Conservation (phyloP, 2,888 invertebrate species). For the Plagodis pulveraria region DNA sequence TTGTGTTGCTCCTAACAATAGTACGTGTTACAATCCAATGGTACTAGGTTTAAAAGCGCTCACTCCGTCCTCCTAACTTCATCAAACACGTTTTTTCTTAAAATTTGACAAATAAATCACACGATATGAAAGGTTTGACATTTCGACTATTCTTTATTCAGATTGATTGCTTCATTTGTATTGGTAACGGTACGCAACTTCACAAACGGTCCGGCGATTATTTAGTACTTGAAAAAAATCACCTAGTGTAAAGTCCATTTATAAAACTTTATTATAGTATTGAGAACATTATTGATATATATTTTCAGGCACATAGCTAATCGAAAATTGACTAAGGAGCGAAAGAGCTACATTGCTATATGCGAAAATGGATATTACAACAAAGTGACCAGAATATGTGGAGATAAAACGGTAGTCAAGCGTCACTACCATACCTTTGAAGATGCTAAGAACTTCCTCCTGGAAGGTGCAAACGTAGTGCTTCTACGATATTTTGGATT, state of each 20-base stretch:
- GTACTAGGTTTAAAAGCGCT: too few species aligned
- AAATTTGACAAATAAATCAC: too few species aligned
- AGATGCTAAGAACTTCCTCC: conserved; percentile 78
- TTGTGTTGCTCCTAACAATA: too few species aligned
- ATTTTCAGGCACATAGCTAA: conserved; percentile 70
- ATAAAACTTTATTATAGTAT: background rate
- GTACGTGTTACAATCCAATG: too few species aligned
- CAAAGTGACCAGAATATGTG: conserved; percentile 77
- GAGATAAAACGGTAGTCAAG: conserved; percentile 69
- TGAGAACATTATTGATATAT: background rate
- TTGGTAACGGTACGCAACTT: too few species aligned
- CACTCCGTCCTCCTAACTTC: too few species aligned
- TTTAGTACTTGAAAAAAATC: background rate
- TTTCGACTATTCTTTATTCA: too few species aligned
- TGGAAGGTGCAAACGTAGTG: conserved; percentile 87
- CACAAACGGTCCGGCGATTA: too few species aligned
- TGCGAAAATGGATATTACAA: conserved; percentile 84
- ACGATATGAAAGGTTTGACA: too few species aligned
- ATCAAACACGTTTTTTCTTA: too few species aligned
- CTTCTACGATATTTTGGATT: conserved; percentile 86
- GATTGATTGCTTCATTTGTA: too few species aligned
- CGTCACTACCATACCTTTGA: conserved; percentile 80
- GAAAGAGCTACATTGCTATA: conserved; percentile 81
- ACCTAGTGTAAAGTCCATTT: background rate
- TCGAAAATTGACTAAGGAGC: conserved; percentile 73